Evolutionary conservation across 2,888 invertebrate genomes (phyloP).

Genomic region (Notodonta ziczac): DNA sequence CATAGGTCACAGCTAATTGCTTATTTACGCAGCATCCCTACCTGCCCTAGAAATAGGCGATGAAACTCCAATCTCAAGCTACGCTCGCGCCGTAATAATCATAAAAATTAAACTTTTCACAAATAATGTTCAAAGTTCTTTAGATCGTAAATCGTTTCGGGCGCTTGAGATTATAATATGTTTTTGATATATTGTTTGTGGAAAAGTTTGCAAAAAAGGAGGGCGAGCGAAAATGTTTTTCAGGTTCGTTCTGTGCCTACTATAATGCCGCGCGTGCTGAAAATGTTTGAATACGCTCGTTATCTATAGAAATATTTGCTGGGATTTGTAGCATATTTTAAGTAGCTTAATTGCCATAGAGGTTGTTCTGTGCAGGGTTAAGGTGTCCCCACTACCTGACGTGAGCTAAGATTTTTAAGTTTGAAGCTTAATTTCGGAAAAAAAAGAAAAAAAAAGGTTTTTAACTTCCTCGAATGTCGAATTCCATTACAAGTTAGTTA

Average conservation of each 20-base stretch:
- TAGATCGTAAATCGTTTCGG: slow-evolving; percentile 22
- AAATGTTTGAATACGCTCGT: slow-evolving; percentile 15
- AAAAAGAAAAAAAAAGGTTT: too few species aligned
- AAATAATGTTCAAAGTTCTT: slow-evolving; percentile 28
- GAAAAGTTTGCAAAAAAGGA: slow-evolving; percentile 26
- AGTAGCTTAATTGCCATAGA: too few species aligned
- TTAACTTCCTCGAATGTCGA: too few species aligned
- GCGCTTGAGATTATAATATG: slow-evolving; percentile 16
- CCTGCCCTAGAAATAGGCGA: neutral
- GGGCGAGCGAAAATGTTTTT: neutral
- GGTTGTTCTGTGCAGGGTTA: too few species aligned
- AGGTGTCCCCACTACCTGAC: too few species aligned
- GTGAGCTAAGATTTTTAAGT: too few species aligned
- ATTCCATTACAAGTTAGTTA: too few species aligned
- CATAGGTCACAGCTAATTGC: too few species aligned
- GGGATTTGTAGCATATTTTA: too few species aligned
- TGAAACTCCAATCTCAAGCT: neutral
- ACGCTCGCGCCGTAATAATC: neutral
- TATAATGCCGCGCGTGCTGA: slow-evolving; percentile 13
- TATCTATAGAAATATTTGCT: too few species aligned
- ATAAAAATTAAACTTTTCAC: slow-evolving; percentile 21
- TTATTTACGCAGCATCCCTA: neutral
- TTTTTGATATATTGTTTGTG: slow-evolving; percentile 21
- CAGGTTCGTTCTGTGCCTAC: slow-evolving; percentile 2
- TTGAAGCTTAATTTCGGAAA: too few species aligned